Conservation (phyloP, 2,888 invertebrate species). For the Clunio marinus region DNA sequence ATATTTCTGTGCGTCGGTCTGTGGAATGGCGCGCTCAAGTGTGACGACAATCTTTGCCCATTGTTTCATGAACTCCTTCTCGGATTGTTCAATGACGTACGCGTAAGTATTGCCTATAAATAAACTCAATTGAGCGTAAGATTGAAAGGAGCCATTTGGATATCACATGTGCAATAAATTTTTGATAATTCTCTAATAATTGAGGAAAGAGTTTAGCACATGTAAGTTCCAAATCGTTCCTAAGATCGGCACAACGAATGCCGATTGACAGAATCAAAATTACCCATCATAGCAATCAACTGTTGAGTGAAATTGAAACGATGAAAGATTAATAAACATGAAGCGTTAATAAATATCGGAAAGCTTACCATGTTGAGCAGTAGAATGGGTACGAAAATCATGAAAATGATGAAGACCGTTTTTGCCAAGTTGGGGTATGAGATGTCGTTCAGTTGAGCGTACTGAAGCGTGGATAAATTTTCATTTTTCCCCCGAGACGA, state of each 20-base stretch:
- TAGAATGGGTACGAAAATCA: constrained; percentile 96
- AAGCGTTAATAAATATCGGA: neutral
- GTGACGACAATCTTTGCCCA: constrained; percentile 99
- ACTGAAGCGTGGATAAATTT: constrained; percentile 68
- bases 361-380: constrained; percentile 94
- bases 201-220: too few species aligned
- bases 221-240: too few species aligned
- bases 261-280: too few species aligned
- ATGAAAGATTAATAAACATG: constrained; percentile 47
- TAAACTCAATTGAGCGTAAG: neutral
- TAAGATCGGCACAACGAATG: too few species aligned
- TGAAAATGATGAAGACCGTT: constrained; percentile 94
- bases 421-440: constrained; percentile 90
- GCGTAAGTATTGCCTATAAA: constrained; percentile 80
- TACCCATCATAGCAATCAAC: constrained; percentile 99
- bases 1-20: constrained; percentile 83
- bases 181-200: too few species aligned
- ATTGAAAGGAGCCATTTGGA: too few species aligned
- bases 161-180: too few species aligned
- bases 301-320: too few species aligned
- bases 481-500: too few species aligned
- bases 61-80: constrained; percentile 97
- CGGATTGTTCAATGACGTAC: constrained; percentile 95
- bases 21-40: constrained; percentile 87
- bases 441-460: constrained; percentile 83